Conservation (phyloP, 2,113 vertebrate genomes). For the Orthonyx spaldingii region DNA sequence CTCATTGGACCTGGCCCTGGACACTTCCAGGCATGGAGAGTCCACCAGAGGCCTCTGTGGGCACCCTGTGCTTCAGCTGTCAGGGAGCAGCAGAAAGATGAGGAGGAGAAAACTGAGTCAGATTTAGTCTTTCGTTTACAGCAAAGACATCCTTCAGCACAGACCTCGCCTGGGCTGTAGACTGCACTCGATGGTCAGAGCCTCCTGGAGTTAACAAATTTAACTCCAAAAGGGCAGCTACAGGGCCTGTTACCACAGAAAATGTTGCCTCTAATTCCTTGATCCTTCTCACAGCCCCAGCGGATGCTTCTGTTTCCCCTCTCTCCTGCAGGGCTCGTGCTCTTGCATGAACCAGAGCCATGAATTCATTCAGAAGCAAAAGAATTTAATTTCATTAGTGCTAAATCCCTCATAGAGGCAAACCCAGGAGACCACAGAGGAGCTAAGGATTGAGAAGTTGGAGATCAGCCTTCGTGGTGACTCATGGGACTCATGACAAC, state of each 20-base stretch:
- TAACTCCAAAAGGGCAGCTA: neutral
- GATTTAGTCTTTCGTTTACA: too few relatives aligned
- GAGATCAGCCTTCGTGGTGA: neutral
- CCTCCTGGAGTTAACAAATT: neutral
- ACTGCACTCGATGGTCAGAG: neutral
- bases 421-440: neutral
- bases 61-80: too few relatives aligned
- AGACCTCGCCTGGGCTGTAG: neutral
- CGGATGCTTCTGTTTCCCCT: neutral
- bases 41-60: too few relatives aligned
- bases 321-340: neutral
- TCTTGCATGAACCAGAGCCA: neutral
- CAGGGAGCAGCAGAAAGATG: too few relatives aligned
- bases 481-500: conserved; percentile 7
- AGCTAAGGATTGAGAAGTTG: neutral
- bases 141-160: neutral
- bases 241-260: neutral
- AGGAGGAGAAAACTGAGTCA: too few relatives aligned
- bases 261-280: neutral
- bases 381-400: neutral
- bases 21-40: neutral
- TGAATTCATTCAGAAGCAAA: neutral
- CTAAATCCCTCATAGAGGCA: neutral
- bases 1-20: neutral
- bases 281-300: neutral